A percentile compares a stretch with the other conserved stretches of the same genome.
Conservation (phyloP, 2,888 invertebrate genomes). For the Limnephilus lunatus region DNA sequence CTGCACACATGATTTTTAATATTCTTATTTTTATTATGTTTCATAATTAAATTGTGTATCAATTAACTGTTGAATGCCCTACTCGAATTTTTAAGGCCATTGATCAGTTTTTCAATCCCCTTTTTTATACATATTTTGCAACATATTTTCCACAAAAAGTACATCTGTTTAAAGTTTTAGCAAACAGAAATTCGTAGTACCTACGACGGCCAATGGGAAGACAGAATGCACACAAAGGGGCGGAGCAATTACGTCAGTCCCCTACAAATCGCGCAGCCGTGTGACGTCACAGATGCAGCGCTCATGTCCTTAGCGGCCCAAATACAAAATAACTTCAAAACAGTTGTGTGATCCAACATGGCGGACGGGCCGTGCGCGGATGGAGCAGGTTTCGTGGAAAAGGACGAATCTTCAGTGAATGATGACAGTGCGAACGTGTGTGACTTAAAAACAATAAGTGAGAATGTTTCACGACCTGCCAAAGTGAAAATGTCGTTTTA, state of each 20-base stretch:
- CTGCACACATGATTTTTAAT: too few relatives aligned
- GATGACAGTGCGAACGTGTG: conserved; percentile 71
- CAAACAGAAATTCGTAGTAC: conserved; percentile 70
- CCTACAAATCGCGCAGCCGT: conserved; percentile 72
- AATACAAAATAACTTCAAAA: conserved; percentile 73
- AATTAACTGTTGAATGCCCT: too few relatives aligned
- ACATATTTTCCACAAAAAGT: conserved; percentile 4
- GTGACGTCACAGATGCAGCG: conserved; percentile 73
- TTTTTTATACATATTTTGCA: not conserved
- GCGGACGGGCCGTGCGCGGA: conserved; percentile 87
- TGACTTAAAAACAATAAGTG: conserved; percentile 79
- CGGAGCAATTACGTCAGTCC: conserved; percentile 77
- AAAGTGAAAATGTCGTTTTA: conserved; percentile 76
- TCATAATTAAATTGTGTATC: too few relatives aligned
- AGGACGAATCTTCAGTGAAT: conserved; percentile 78
- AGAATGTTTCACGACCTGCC: conserved; percentile 72
- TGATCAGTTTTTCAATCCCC: too few relatives aligned
- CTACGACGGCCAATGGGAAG: conserved; percentile 77
- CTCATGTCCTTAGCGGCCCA: conserved; percentile 58
- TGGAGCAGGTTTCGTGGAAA: conserved; percentile 79
- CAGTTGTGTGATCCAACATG: conserved; percentile 87
- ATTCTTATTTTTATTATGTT: too few relatives aligned
- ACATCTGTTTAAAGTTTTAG: conserved; percentile 48
- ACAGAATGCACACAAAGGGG: conserved; percentile 76
- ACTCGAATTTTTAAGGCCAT: too few relatives aligned